Evolutionary conservation across 1,140 invertebrate species (phyloP).

Genomic region (Wiebesia pumilae): DNA sequence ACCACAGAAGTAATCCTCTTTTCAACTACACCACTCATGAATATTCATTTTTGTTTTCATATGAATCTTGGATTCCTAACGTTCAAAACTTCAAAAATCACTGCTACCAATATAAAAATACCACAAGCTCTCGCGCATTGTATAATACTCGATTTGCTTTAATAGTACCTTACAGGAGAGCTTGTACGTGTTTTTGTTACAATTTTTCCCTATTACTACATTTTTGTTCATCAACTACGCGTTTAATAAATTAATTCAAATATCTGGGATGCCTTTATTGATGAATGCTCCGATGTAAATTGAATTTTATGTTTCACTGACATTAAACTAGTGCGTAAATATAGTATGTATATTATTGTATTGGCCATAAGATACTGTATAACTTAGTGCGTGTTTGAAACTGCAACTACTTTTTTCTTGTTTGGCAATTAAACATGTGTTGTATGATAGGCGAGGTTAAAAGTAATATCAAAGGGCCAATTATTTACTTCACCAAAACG

Average conservation of each 20-base stretch:
- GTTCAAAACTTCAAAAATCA: slow-evolving; percentile 44
- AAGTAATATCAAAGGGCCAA: not conserved
- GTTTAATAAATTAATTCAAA: not conserved
- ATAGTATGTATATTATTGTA: not conserved
- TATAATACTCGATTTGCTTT: no score
- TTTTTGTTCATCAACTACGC: not conserved
- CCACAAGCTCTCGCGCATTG: not conserved
- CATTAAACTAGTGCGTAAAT: not conserved
- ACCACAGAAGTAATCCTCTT: not conserved
- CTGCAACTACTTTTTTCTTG: not conserved
- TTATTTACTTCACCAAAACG: not conserved
- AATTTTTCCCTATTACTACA: not conserved
- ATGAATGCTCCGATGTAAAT: no score
- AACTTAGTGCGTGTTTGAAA: not conserved
- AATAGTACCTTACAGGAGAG: not conserved
- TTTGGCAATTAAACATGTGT: slow-evolving; percentile 29
- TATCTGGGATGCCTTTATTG: no score
- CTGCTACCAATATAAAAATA: not conserved
- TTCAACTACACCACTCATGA: not conserved
- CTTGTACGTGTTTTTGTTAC: not conserved
- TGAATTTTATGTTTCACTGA: no score
- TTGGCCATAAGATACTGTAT: not conserved
- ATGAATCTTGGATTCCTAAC: not conserved
- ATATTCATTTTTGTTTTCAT: slow-evolving; percentile 18
- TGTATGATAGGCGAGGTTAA: slow-evolving; percentile 20